phyloP scores from a whole-genome alignment of 2,888 invertebrate genomes.

The Diploptera punctata region DNA sequence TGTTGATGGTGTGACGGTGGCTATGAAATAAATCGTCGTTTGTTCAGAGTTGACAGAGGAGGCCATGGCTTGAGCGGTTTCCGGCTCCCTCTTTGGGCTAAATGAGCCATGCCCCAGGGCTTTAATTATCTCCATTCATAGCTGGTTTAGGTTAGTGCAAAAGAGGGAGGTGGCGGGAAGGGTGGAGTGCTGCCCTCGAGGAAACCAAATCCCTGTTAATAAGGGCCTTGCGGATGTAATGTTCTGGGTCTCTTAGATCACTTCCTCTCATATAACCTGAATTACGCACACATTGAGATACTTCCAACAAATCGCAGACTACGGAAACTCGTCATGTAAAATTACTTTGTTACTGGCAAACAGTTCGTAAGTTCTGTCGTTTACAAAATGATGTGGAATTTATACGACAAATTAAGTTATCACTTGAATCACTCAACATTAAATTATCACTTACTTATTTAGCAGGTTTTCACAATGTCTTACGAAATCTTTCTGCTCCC shows the following conservation, averaged over 20 bases:
- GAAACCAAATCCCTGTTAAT: conserved; percentile 2
- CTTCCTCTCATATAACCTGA: not conserved
- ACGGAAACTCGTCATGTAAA: too few relatives aligned
- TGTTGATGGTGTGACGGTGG: not conserved
- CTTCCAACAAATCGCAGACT: too few relatives aligned
- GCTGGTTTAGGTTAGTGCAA: conserved; percentile 10
- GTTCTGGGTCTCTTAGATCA: not conserved
- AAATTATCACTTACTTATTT: too few relatives aligned
- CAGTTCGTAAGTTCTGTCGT: too few relatives aligned
- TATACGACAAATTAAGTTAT: too few relatives aligned
- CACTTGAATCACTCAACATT: too few relatives aligned
- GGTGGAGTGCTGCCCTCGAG: conserved; percentile 8
- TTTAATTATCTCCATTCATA: conserved; percentile 38
- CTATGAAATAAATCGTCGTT: conserved; percentile 32
- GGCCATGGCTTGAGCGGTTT: conserved; percentile 12
- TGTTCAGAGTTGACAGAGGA: conserved; percentile 21
- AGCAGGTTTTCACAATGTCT: too few relatives aligned
- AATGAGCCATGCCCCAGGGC: conserved; percentile 38
- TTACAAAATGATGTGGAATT: too few relatives aligned
- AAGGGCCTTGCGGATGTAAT: conserved; percentile 3
- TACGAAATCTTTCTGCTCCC: too few relatives aligned
- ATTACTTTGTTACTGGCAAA: too few relatives aligned
- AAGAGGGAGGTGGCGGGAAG: not conserved
- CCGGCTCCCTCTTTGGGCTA: conserved; percentile 29
- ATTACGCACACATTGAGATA: not conserved